These are phyloP conservation scores for Corythoichthys haematopterus DNA, from an alignment of 2,113 vertebrate genomes.

Conservation along the genomic window DNA sequence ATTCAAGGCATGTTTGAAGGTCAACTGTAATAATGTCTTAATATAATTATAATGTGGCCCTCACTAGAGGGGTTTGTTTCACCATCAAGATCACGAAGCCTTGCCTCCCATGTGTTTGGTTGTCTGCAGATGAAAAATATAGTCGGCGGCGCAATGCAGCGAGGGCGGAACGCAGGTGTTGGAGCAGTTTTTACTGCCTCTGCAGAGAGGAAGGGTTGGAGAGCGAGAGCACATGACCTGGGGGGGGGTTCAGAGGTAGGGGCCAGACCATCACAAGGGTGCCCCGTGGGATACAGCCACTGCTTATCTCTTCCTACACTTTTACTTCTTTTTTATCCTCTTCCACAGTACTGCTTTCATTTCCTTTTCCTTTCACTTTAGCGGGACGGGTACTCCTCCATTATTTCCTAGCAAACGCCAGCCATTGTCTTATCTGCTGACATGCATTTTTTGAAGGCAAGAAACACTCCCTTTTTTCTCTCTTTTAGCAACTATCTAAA, in stretches of 20 bases:
- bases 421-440: slow-evolving; percentile 69
- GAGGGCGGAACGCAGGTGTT: slow-evolving; percentile 76
- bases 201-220: slow-evolving; percentile 71
- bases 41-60: slow-evolving; percentile 40
- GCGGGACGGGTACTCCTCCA: slow-evolving; percentile 47
- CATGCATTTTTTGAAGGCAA: slow-evolving; percentile 49
- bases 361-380: slow-evolving; percentile 62
- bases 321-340: slow-evolving; percentile 71
- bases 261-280: slow-evolving; percentile 67
- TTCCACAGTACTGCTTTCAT: slow-evolving; percentile 66
- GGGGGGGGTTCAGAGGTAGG: slow-evolving; percentile 66
- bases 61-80: slow-evolving; percentile 38
- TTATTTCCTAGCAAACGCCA: slow-evolving; percentile 56
- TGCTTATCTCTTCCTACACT: slow-evolving; percentile 75
- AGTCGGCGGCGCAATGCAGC: slow-evolving; percentile 52
- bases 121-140: slow-evolving; percentile 50
- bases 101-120: slow-evolving; percentile 14
- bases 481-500: slow-evolving; percentile 52
- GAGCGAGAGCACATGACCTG: slow-evolving; percentile 68
- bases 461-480: slow-evolving; percentile 51
- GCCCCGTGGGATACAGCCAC: slow-evolving; percentile 66
- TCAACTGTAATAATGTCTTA: slow-evolving; percentile 53
- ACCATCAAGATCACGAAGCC: slow-evolving; percentile 38
- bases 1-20: slow-evolving; percentile 38
- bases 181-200: slow-evolving; percentile 73